Evolutionary conservation across 1,140 invertebrate genomes (phyloP).

Genomic region (Panagrolaimus sp.): DNA sequence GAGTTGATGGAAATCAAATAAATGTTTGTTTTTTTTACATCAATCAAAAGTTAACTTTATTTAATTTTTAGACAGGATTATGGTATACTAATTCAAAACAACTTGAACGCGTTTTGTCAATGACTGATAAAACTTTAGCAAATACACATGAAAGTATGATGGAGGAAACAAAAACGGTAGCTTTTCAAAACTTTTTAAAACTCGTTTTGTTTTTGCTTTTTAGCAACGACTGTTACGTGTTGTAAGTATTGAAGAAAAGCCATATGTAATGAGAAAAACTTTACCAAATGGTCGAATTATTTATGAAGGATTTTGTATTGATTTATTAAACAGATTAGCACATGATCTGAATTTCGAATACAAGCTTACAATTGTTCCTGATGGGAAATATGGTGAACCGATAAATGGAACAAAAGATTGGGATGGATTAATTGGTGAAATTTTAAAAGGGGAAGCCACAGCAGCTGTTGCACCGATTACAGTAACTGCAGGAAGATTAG

Average conservation of each 20-base stretch:
- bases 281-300: conserved; percentile 68
- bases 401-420: conserved; percentile 67
- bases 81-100: conserved; percentile 29
- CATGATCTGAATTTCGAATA: conserved; percentile 59
- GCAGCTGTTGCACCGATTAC: conserved; percentile 75
- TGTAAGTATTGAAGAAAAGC: conserved; percentile 35
- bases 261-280: conserved; percentile 38
- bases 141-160: conserved; percentile 37
- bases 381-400: conserved; percentile 66
- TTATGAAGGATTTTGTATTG: conserved; percentile 88
- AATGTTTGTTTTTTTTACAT: conserved; percentile 19
- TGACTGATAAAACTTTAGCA: conserved; percentile 29
- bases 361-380: conserved; percentile 62
- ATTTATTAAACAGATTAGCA: conserved; percentile 59
- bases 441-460: conserved; percentile 68
- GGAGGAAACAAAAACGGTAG: conserved; percentile 25
- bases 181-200: conserved; percentile 6
- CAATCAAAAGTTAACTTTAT: neutral
- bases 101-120: conserved; percentile 12
- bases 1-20: conserved; percentile 28
- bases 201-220: conserved; percentile 1
- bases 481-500: conserved; percentile 81
- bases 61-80: conserved; percentile 36
- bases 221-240: conserved; percentile 32
- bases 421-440: conserved; percentile 82